phyloP scores from a whole-genome alignment of 2,888 invertebrate genomes.

The Mythimna impura region DNA sequence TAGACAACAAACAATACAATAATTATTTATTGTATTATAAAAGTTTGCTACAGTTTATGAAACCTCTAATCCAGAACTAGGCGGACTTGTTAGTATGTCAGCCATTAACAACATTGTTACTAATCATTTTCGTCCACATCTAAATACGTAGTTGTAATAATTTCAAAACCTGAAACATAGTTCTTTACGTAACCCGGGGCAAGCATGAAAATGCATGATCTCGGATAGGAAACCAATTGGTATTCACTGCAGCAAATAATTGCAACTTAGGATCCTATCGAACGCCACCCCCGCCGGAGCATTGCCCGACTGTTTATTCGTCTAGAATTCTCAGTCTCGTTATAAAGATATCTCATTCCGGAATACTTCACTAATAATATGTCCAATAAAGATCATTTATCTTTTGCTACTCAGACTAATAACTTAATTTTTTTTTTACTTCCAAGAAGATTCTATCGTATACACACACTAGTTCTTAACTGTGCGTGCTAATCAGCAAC shows the following conservation, averaged over 20 bases:
- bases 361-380: constrained; percentile 12
- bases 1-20: background rate
- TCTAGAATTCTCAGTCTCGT: constrained; percentile 17
- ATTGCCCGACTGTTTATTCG: constrained; percentile 4
- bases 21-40: too few relatives aligned
- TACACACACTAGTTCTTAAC: constrained; percentile 28
- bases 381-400: constrained; percentile 9
- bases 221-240: constrained; percentile 8
- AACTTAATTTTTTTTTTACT: constrained; percentile 15
- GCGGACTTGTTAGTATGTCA: too few relatives aligned
- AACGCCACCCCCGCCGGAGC: constrained; percentile 10
- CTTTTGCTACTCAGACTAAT: constrained; percentile 6
- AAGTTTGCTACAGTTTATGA: too few relatives aligned
- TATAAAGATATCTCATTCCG: constrained; percentile 11
- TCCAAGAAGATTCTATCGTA: constrained; percentile 31
- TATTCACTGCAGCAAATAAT: constrained; percentile 41
- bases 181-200: background rate
- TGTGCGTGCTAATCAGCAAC: constrained; percentile 53
- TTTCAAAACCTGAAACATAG: background rate
- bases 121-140: background rate
- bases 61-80: too few relatives aligned
- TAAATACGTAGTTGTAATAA: background rate
- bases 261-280: constrained; percentile 23
- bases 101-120: constrained; percentile 2
- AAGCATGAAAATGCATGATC: constrained; percentile 1